Evolutionary conservation across 2,888 invertebrate species (phyloP).

Genomic region (Acleris sparsana): DNA sequence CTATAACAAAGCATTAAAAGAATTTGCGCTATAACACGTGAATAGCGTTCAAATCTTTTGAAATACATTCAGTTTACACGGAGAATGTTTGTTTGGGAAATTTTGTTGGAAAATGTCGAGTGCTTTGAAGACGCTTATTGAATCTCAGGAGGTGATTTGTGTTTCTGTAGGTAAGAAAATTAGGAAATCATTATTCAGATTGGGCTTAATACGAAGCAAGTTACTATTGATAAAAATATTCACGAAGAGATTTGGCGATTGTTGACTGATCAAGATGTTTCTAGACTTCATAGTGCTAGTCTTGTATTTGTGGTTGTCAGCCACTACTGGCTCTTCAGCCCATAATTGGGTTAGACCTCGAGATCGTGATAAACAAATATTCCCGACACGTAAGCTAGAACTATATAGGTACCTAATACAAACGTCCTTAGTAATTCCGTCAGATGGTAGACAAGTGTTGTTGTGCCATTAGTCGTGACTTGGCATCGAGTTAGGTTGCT

Average conservation of each 20-base stretch:
- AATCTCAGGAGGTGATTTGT: too few relatives aligned
- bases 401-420: conserved; percentile 14
- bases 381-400: conserved; percentile 13
- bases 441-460: conserved; percentile 49
- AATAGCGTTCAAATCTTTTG: conserved; percentile 18
- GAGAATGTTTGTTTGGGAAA: conserved; percentile 8
- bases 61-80: conserved; percentile 12
- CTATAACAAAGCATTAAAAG: conserved; percentile 30
- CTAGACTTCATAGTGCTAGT: too few relatives aligned
- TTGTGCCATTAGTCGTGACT: conserved; percentile 74
- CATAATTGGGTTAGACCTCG: not conserved
- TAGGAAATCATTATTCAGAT: too few relatives aligned
- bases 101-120: not conserved
- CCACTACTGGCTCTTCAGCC: not conserved
- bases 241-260: too few relatives aligned
- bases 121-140: not conserved
- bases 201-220: too few relatives aligned
- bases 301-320: too few relatives aligned
- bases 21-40: conserved; percentile 23
- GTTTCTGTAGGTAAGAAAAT: too few relatives aligned
- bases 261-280: too few relatives aligned
- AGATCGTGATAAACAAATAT: not conserved
- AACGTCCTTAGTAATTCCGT: conserved; percentile 34
- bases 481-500: conserved; percentile 73
- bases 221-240: too few relatives aligned